Evolutionary conservation across 2,797 vertebrate species (phyloP), one percentile per base, ranked within the genome.

Genomic region (Clarias laeviceps): DNA sequence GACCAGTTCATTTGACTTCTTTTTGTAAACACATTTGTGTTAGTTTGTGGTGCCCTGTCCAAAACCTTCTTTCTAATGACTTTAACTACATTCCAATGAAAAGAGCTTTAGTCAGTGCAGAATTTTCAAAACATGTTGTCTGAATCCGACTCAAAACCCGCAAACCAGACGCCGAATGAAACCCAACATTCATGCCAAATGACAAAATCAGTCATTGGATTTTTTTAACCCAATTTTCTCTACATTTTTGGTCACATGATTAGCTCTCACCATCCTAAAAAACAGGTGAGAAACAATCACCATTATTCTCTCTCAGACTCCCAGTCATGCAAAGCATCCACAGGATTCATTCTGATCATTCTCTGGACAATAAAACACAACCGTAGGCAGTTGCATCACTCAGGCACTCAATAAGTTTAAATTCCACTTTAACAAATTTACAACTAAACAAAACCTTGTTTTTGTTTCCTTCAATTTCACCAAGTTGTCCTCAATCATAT

Each of bases 281-380:
- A 54, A 54, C 80, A 82, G 17, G 5, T 69, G 12, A 57, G 18
- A 68, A 64, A 82, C 24, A 80, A 68, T 68, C 79, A 6, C 24
- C n/a, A 14, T 81, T 81, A 54, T 81, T 66, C 40, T 66, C 17
- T 27, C 5, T 29, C n/a, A 0, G 20, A 29, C 22, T 22, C 62
- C 8, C 40, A 81, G 79, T 54, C n/a, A 54, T 81, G 15, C 79
- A 8, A 54, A 57, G 20, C 80, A 34, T 82, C 65, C 50, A 56
- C 65, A 57, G 65, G n/a, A 82, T 69, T 70, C 45, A 82, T 1
- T 82, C 64, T 56, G 11, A 24, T 9, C 80, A 56, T 57, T 69
- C 20, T 57, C 50, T 7, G 56, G 45, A n/a, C 80, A 69, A 56
- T 57, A 37, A 68, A 57, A 70, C 4, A 3, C 40, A 6, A 29